phyloP scores from a whole-genome alignment of 2,888 invertebrate genomes.

The Argyresthia albistria region DNA sequence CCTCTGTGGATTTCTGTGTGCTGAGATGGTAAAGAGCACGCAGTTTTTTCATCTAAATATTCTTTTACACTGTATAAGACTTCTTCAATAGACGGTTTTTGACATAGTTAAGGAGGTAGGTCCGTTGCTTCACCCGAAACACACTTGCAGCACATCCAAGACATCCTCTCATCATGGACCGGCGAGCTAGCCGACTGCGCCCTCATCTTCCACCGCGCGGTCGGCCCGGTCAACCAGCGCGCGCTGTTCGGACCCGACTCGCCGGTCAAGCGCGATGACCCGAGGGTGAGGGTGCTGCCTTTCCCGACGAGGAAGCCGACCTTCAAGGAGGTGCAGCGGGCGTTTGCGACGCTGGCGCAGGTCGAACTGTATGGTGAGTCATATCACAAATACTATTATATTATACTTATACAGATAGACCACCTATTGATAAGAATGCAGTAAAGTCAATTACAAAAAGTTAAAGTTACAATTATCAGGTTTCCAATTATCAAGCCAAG shows the following conservation, averaged over 20 bases:
- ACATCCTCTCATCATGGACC: constrained; percentile 79
- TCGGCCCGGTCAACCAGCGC: constrained; percentile 79
- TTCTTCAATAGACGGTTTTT: too few relatives aligned
- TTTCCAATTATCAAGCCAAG: too few relatives aligned
- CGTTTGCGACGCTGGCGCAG: constrained; percentile 78
- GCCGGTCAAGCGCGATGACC: constrained; percentile 75
- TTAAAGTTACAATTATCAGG: too few relatives aligned
- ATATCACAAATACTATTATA: neutral
- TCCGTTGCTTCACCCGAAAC: too few relatives aligned
- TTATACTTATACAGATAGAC: neutral
- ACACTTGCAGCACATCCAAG: constrained; percentile 79
- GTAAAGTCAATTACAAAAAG: too few relatives aligned
- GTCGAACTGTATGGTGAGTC: constrained; percentile 77
- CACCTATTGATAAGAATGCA: too few relatives aligned
- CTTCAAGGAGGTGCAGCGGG: constrained; percentile 83
- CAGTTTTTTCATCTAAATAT: too few relatives aligned
- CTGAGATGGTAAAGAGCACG: too few relatives aligned
- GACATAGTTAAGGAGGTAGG: too few relatives aligned
- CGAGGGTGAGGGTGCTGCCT: constrained; percentile 79
- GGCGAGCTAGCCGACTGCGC: constrained; percentile 76
- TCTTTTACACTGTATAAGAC: too few relatives aligned
- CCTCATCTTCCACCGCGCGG: constrained; percentile 83
- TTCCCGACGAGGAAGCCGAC: constrained; percentile 88
- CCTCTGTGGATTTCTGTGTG: too few relatives aligned
- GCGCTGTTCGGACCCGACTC: constrained; percentile 84